Percentiles rank a stretch among this genome's conserved stretches.
phyloP scores from a whole-genome alignment of 2,113 vertebrate genomes.

The Eptesicus fuscus region DNA sequence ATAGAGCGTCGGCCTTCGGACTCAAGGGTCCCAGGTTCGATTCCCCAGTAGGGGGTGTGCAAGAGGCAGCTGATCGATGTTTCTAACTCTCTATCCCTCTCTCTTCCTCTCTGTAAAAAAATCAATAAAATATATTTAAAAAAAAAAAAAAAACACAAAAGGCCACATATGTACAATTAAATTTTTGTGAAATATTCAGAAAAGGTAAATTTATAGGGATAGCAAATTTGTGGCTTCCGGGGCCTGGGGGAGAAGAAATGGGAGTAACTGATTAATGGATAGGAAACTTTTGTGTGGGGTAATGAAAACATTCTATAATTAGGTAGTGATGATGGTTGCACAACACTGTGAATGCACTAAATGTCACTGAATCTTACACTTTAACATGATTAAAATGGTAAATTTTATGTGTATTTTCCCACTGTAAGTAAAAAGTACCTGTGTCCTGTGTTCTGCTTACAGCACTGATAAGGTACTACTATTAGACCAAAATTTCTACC shows the following conservation, averaged over 20 bases:
- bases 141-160: too few relatives aligned
- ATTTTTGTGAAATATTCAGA: not conserved
- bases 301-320: not conserved
- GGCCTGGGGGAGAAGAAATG: not conserved
- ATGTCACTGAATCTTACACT: not conserved
- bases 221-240: not conserved
- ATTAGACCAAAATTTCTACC: not conserved
- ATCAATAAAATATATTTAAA: too few relatives aligned
- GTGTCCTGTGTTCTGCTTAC: not conserved
- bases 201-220: not conserved
- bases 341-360: not conserved
- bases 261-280: not conserved
- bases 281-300: not conserved
- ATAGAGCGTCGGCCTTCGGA: too few relatives aligned
- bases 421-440: not conserved
- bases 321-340: not conserved
- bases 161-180: too few relatives aligned
- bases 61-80: too few relatives aligned
- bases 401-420: not conserved
- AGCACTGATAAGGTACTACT: not conserved
- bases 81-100: too few relatives aligned
- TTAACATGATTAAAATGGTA: not conserved
- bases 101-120: too few relatives aligned
- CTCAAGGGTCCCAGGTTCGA: too few relatives aligned
- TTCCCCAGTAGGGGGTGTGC: too few relatives aligned